Percentiles rank a stretch among this genome's conserved stretches.
phyloP scores from a whole-genome alignment of 2,113 vertebrate genomes.

The Tichodroma muraria region DNA sequence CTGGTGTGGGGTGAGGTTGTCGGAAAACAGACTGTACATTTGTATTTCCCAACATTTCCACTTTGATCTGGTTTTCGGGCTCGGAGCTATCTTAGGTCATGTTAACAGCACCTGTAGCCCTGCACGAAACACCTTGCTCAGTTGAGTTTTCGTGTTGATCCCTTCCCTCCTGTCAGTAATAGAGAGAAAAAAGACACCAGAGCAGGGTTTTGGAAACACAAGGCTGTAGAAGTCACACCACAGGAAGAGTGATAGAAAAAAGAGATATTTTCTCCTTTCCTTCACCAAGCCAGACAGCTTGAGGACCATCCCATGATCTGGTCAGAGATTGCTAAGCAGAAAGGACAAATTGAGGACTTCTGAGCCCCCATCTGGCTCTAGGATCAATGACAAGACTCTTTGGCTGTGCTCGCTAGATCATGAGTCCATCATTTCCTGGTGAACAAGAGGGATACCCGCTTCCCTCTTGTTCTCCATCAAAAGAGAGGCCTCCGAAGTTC shows the following conservation, averaged over 20 bases:
- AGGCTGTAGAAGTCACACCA: background rate
- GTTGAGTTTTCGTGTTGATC: background rate
- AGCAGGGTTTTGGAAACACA: background rate
- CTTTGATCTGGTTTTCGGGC: slow-evolving; percentile 57
- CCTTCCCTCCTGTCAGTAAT: background rate
- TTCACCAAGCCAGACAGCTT: background rate
- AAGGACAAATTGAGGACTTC: background rate
- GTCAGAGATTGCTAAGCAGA: background rate
- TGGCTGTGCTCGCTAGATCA: background rate
- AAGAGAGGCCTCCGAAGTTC: background rate
- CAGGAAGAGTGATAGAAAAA: background rate
- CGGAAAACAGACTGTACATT: slow-evolving; percentile 11
- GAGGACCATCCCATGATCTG: background rate
- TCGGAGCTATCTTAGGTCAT: slow-evolving; percentile 38
- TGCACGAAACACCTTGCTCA: background rate
- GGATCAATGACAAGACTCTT: background rate
- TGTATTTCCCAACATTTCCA: slow-evolving; percentile 37
- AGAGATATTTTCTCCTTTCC: background rate
- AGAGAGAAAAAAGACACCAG: background rate
- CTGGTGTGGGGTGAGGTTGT: slow-evolving; percentile 17
- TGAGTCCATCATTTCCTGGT: background rate
- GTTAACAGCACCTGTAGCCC: slow-evolving; percentile 34
- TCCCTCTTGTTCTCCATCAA: background rate
- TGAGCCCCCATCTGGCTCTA: background rate
- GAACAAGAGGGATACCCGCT: background rate